Evolutionary conservation across 2,888 invertebrate species (phyloP).

Genomic region (Megamerina dolium): DNA sequence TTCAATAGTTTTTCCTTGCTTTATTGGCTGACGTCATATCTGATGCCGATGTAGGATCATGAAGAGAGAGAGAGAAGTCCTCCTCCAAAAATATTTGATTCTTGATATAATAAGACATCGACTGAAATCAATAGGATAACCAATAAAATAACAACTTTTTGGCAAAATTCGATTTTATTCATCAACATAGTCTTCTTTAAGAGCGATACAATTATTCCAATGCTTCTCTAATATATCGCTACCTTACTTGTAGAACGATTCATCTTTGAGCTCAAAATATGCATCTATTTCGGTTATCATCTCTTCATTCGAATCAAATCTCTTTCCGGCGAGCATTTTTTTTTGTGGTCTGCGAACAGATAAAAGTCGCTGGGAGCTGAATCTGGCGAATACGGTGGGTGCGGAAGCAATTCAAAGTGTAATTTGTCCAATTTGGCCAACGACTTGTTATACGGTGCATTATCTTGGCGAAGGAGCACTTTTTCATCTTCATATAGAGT

Average conservation of each 20-base stretch:
- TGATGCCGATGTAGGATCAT: too few species aligned
- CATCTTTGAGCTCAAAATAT: neutral
- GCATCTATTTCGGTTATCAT: neutral
- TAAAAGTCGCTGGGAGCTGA: neutral
- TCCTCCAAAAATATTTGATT: too few species aligned
- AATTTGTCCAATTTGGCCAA: neutral
- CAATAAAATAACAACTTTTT: neutral
- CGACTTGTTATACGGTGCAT: neutral
- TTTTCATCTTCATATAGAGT: neutral
- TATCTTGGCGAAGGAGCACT: neutral
- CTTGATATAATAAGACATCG: too few species aligned
- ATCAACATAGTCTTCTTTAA: neutral
- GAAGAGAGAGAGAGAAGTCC: too few species aligned
- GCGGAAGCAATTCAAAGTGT: neutral
- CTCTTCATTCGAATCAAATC: neutral
- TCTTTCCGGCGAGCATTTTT: neutral
- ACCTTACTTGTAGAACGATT: neutral
- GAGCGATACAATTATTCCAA: neutral
- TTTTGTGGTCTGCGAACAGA: neutral
- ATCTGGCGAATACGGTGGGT: neutral
- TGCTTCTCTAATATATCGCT: neutral
- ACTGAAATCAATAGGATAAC: too few species aligned
- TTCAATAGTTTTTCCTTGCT: too few species aligned
- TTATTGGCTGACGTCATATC: too few species aligned
- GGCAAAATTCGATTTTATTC: neutral